Evolutionary conservation across 2,797 vertebrate species (phyloP).

Genomic region (Staurois parvus): DNA sequence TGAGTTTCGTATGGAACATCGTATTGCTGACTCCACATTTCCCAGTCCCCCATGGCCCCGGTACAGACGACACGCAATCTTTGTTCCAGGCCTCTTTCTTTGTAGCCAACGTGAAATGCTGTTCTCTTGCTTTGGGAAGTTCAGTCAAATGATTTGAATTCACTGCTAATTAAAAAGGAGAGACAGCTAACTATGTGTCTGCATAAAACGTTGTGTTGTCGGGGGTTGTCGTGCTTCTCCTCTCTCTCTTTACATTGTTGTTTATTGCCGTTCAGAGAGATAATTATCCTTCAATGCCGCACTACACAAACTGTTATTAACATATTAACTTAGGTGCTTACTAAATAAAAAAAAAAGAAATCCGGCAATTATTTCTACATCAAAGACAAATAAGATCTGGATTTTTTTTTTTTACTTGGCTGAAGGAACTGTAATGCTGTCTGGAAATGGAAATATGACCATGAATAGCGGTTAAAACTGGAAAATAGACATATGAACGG

Average conservation of each 20-base stretch:
- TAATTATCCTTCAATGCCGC: constrained; percentile 30
- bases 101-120: neutral
- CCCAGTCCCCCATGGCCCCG: too few species aligned
- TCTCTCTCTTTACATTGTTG: neutral
- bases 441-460: too few species aligned
- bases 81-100: neutral
- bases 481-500: too few species aligned
- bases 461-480: too few species aligned
- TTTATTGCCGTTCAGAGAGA: constrained; percentile 9
- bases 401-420: too few species aligned
- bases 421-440: too few species aligned
- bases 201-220: constrained; percentile 3
- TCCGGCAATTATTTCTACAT: neutral
- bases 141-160: neutral
- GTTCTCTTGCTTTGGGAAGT: neutral
- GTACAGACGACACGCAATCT: too few species aligned
- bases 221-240: neutral
- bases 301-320: constrained; percentile 34
- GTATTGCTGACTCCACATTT: too few species aligned
- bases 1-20: too few species aligned
- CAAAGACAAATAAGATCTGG: neutral
- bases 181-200: constrained; percentile 14
- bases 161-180: constrained; percentile 46
- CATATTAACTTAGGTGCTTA: neutral
- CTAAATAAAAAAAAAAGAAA: neutral